These are phyloP conservation scores for Brevimyrus niger DNA, from an alignment of 2,113 vertebrate genomes.

Conservation along the genomic window DNA sequence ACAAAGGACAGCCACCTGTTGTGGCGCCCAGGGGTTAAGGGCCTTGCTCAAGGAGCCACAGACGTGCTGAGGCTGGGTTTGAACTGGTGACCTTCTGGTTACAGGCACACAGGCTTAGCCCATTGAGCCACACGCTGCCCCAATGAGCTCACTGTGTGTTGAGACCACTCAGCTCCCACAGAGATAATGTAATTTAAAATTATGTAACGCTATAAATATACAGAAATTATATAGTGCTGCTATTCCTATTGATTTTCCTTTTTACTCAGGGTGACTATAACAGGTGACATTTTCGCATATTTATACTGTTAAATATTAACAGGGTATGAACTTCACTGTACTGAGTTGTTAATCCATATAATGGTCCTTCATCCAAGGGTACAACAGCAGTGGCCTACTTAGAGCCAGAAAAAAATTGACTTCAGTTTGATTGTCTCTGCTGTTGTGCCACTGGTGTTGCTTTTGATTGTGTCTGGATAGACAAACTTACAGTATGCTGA, in stretches of 20 bases:
- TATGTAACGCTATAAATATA: background rate
- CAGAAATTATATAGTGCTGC: background rate
- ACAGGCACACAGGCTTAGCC: too few relatives aligned
- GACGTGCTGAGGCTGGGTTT: too few relatives aligned
- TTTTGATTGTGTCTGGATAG: background rate
- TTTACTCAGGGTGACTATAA: background rate
- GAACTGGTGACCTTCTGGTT: too few relatives aligned
- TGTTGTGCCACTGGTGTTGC: background rate
- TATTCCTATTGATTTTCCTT: background rate
- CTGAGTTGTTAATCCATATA: background rate
- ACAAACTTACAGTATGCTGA: background rate
- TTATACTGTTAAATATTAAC: background rate
- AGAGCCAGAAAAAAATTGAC: background rate
- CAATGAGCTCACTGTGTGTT: background rate
- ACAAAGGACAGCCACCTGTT: too few relatives aligned
- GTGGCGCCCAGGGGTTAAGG: too few relatives aligned
- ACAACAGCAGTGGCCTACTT: background rate
- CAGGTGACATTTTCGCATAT: background rate
- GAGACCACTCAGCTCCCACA: background rate
- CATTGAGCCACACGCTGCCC: too few relatives aligned
- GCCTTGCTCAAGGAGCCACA: too few relatives aligned
- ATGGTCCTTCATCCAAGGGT: background rate
- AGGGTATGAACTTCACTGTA: background rate
- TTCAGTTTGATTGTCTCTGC: background rate
- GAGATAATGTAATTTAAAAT: background rate